phyloP scores from a whole-genome alignment of 2,113 vertebrate species.

The Myiozetetes cayanensis region DNA sequence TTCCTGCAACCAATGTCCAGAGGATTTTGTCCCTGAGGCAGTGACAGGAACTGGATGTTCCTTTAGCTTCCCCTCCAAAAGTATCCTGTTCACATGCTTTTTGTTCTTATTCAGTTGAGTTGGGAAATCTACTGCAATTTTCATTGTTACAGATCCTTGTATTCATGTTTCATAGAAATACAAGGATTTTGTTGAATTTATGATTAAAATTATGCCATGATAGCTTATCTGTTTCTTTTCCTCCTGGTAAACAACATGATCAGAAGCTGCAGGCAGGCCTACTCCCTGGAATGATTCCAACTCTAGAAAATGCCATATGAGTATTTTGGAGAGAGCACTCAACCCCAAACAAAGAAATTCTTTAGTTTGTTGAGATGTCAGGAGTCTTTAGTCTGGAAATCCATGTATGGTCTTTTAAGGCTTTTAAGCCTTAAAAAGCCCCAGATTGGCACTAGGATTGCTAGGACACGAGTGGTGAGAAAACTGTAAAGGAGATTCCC shows the following conservation, averaged over 20 bases:
- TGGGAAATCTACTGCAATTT: neutral
- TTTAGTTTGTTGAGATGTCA: neutral
- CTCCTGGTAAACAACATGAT: rapidly evolving
- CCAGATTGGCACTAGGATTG: neutral
- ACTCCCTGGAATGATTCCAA: neutral
- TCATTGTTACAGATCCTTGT: neutral
- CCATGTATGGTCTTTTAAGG: neutral
- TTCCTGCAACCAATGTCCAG: neutral
- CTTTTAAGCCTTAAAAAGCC: neutral
- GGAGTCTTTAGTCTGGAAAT: neutral
- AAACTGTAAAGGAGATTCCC: neutral
- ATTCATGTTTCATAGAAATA: neutral
- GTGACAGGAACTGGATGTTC: neutral
- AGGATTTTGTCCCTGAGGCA: neutral
- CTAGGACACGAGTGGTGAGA: neutral
- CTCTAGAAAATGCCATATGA: neutral
- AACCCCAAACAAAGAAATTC: neutral
- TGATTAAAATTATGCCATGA: neutral
- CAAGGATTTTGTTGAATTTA: neutral
- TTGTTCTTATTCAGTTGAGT: neutral
- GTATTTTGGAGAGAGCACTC: neutral
- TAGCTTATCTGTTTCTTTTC: neutral
- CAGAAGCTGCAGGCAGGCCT: neutral
- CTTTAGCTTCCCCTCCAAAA: neutral
- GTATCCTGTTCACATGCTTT: neutral